Evolutionary conservation across 2,888 invertebrate species (phyloP).

Genomic region (Plutella xylostella): DNA sequence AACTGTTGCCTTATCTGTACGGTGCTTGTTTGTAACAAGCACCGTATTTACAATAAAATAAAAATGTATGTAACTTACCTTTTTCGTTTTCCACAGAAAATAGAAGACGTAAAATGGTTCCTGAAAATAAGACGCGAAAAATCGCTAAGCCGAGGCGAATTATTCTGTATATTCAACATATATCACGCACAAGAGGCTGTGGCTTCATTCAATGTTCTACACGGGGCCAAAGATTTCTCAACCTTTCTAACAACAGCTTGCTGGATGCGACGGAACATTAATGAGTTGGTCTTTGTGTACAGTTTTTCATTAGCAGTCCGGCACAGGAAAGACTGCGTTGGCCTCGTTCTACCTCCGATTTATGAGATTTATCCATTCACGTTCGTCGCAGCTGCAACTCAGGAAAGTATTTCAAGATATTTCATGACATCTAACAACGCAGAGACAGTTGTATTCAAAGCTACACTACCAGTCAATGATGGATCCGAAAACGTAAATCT

Average conservation of each 20-base stretch:
- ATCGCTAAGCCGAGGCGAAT: slow-evolving; percentile 52
- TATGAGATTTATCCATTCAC: slow-evolving; percentile 57
- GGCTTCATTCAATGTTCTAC: slow-evolving; percentile 57
- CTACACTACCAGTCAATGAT: not conserved
- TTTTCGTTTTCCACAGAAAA: slow-evolving; percentile 30
- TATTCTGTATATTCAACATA: slow-evolving; percentile 56
- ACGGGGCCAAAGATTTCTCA: slow-evolving; percentile 64
- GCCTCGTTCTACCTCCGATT: slow-evolving; percentile 32
- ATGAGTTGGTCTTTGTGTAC: slow-evolving; percentile 38
- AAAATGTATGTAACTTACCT: too few relatives aligned
- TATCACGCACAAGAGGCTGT: slow-evolving; percentile 61
- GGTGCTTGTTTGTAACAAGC: too few relatives aligned
- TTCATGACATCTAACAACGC: not conserved
- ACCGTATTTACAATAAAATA: too few relatives aligned
- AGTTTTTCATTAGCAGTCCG: slow-evolving; percentile 30
- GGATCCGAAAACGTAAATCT: slow-evolving; percentile 18
- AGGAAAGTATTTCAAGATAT: not conserved
- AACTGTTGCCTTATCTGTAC: too few relatives aligned
- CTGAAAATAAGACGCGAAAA: slow-evolving; percentile 43
- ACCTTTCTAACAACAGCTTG: slow-evolving; percentile 65
- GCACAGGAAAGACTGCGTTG: slow-evolving; percentile 25
- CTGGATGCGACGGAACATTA: slow-evolving; percentile 53
- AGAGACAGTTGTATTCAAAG: not conserved
- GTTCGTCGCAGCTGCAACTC: slow-evolving; percentile 65
- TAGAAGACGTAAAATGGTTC: slow-evolving; percentile 49